Evolutionary conservation across 1,140 invertebrate species (phyloP).

Genomic region (Acromyrmex charruanus): DNA sequence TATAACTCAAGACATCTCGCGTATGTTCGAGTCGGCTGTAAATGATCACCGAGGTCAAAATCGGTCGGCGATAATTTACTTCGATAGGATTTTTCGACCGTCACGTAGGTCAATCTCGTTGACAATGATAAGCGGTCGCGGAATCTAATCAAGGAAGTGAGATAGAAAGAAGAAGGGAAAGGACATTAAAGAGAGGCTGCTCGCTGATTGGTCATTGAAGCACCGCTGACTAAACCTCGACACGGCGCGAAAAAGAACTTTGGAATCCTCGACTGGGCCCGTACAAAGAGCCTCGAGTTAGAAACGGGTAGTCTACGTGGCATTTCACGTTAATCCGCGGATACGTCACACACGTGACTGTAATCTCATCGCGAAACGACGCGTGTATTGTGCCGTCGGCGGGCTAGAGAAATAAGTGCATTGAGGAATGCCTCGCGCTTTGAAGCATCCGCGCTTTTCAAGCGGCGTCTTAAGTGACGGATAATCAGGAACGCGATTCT

Average conservation of each 20-base stretch:
- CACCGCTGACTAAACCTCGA: constrained; percentile 17
- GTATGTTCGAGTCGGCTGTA: constrained; percentile 36
- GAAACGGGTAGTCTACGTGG: constrained; percentile 26
- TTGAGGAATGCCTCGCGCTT: constrained; percentile 40
- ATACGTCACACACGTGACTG: constrained; percentile 46
- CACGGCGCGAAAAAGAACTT: constrained; percentile 43
- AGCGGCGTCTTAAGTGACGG: constrained; percentile 43
- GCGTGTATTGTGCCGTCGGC: constrained; percentile 44
- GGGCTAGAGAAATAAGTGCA: constrained; percentile 56
- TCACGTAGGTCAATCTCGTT: constrained; percentile 2
- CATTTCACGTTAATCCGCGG: constrained; percentile 64
- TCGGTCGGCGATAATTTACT: constrained; percentile 22
- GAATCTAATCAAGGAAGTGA: constrained; percentile 18
- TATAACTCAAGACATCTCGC: constrained; percentile 46
- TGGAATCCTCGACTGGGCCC: constrained; percentile 42
- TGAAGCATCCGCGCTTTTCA: constrained; percentile 58
- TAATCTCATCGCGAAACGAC: constrained; percentile 42
- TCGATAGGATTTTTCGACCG: constrained; percentile 5
- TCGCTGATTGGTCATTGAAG: constrained; percentile 77
- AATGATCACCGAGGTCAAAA: constrained; percentile 36
- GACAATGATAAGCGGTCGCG: constrained; percentile 14
- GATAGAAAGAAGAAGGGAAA: background rate
- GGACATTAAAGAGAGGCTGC: background rate
- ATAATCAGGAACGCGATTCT: constrained; percentile 45
- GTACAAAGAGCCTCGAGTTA: constrained; percentile 57